Base-by-base conservation (phyloP, 2,797 vertebrate species). In the Orientallactaga sibirica region DNA sequence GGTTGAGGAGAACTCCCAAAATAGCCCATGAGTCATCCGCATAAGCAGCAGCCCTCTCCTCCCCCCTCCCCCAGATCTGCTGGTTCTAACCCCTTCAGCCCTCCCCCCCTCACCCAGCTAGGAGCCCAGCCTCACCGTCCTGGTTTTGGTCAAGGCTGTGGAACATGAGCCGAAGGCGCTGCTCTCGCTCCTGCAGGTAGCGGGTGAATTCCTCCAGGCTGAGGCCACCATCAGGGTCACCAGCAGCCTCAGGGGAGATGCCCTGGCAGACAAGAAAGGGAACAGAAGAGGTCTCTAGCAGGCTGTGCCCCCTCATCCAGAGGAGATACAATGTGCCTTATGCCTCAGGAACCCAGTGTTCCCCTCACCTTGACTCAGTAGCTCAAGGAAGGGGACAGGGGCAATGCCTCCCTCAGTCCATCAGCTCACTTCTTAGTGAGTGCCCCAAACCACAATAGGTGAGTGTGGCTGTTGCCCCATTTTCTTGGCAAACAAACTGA, bases 141-240 rank as follows among this genome's bases (percentile, higher is more conserved):
- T 98, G 98, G 97, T 99, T 99, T 93, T 83, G 97, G 97, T 99
- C 99, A 73, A 99, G 96, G 89, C 97, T 99, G 94, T 97, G 98
- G 96, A 99, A 99, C 96, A 99, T 99, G 90, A 98, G 97, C 76
- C 97, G 95, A 70, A 99, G 98, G 29, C 98, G 98, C 90, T 98
- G 98, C 93, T 99, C 99, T 0, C 99, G 98, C 61, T 97, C 98
- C 87, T 96, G 98, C 92, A 99, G 97, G 97, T 99, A 99, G 86
- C 97, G 98, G 3, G 97, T 98, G 93, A 99, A 99, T 97, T 99
- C 99, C 89, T 98, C 98, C 94, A 99, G 98, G 96, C 99, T 98
- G 88, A 99, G 97, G 92, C 98, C 95, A 0, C 98, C 98, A 33
- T 99, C 98, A 0, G 97, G 97, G 94, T 98, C 98, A 68, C 96